Evolutionary conservation across 2,888 invertebrate species (phyloP), one percentile per base, ranked within the genome.

Genomic region (Polyommatus icarus): DNA sequence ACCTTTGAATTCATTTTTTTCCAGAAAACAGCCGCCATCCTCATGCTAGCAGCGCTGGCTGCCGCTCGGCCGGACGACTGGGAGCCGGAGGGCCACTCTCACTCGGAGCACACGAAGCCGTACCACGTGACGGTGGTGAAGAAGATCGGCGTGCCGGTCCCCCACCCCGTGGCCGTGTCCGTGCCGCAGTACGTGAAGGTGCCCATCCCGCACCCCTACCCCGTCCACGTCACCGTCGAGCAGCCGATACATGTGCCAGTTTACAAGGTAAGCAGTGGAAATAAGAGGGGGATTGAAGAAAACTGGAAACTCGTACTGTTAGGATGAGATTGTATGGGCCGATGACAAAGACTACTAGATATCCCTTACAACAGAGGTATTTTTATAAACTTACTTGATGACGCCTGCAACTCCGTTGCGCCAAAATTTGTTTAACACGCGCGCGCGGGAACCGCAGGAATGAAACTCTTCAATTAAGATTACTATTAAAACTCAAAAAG

Each of bases 181-280:
- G 96, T 96, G 24, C 97, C 96, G 54, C 95, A 96, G 87, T 95
- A 95, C 84, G 90, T 97, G 81, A 96, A 96, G 87, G 94, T 97
- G 40, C 96, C 96, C 78, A 96, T 97, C 76, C 97, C 97, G 1
- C 96, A 97, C 79, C 97, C 97, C 1, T 96, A 96, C 90, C 95
- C 97, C 0, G 96, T 97, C 0, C 96, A 96, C 83, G 95, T 97
- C 1, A 93, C 95, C 0, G 95, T 97, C 71, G 96, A 97, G 78
- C 96, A 96, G 84, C 96, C 96, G 82, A 96, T 97, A 76, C 96
- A 96, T 80, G 95, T 96, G 76, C 96, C 97, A 0, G 96, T 96
- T 77, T 97, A 96, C 86, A 96, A 96, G 91, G 93, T 96, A 12
- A 73, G 10, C 12, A 12, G 15, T 24, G 24, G 24, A 24, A 24